Conservation (phyloP, 1,140 invertebrate species). For the Leptopilina boulardi region DNA sequence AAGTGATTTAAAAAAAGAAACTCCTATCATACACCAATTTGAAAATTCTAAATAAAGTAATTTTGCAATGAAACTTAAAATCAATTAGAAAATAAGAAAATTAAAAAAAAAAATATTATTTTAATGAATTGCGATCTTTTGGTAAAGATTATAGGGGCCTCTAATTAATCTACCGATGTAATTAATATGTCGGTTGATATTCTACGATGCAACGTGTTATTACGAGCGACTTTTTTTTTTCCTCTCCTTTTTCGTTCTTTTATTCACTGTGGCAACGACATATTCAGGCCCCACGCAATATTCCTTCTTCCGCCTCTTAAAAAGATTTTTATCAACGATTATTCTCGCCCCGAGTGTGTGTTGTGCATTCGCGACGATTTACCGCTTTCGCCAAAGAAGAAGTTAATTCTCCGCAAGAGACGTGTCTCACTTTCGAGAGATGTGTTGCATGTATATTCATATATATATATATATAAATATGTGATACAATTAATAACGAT, state of each 20-base stretch:
- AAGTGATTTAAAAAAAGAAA: too few species aligned
- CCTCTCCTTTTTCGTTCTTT: background rate
- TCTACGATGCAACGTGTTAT: slow-evolving; percentile 66
- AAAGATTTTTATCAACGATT: slow-evolving; percentile 63
- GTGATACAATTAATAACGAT: slow-evolving; percentile 58
- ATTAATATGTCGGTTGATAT: slow-evolving; percentile 71
- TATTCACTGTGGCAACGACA: slow-evolving; percentile 55
- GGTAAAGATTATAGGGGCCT: slow-evolving; percentile 67
- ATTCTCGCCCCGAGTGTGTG: slow-evolving; percentile 55
- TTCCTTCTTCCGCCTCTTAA: background rate
- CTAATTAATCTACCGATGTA: slow-evolving; percentile 74
- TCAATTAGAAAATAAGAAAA: too few species aligned
- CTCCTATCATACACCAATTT: too few species aligned
- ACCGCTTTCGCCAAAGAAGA: slow-evolving; percentile 18
- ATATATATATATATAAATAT: too few species aligned
- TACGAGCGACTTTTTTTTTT: slow-evolving; percentile 45
- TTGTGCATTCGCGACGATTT: slow-evolving; percentile 51
- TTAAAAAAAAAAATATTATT: background rate
- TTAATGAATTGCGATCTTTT: background rate
- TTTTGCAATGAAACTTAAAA: too few species aligned
- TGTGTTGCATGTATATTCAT: slow-evolving; percentile 9
- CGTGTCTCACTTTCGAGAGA: slow-evolving; percentile 34
- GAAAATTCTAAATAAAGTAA: too few species aligned
- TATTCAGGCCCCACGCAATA: slow-evolving; percentile 53
- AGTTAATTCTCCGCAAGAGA: slow-evolving; percentile 43